A percentile compares a stretch with the other conserved stretches of the same genome.
These are phyloP conservation scores for Hemibagrus guttatus DNA, from an alignment of 2,797 vertebrate species.

Conservation along the genomic window DNA sequence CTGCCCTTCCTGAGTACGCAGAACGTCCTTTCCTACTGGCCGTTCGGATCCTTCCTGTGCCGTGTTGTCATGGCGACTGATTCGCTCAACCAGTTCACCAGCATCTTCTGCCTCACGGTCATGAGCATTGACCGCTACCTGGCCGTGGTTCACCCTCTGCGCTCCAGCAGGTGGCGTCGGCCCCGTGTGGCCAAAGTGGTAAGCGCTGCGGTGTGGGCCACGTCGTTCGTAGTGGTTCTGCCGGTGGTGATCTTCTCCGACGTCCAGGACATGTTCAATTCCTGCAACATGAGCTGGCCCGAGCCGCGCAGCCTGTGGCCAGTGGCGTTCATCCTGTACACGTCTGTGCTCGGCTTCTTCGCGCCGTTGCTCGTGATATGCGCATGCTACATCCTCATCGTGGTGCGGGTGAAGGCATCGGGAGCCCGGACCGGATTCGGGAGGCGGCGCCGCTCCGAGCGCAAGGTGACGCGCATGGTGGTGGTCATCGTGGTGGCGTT, in stretches of 20 bases:
- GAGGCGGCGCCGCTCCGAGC: conserved; percentile 88
- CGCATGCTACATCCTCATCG: conserved; percentile 92
- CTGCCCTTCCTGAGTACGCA: conserved; percentile 93
- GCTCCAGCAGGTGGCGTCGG: conserved; percentile 89
- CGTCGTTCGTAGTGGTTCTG: conserved; percentile 91
- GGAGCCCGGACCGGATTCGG: conserved; percentile 83
- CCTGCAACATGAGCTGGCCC: conserved; percentile 96
- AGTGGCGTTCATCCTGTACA: conserved; percentile 93
- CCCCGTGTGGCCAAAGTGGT: conserved; percentile 88
- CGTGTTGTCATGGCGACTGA: conserved; percentile 94
- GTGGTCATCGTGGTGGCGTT: conserved; percentile 93
- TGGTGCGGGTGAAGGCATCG: conserved; percentile 90
- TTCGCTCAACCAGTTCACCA: conserved; percentile 96
- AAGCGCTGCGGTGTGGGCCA: conserved; percentile 86
- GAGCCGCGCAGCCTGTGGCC: conserved; percentile 89
- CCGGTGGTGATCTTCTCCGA: conserved; percentile 94
- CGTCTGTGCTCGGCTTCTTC: conserved; percentile 90
- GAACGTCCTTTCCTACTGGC: conserved; percentile 96
- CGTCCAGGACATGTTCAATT: conserved; percentile 86
- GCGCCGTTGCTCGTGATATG: conserved; percentile 93
- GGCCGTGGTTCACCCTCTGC: conserved; percentile 91
- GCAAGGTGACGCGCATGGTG: conserved; percentile 94
- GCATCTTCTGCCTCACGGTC: conserved; percentile 95
- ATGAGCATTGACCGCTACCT: conserved; percentile 96
- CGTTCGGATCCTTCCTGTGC: conserved; percentile 92